These are phyloP conservation scores for Tauraco erythrolophus DNA, from an alignment of 2,113 vertebrate species.

Conservation along the genomic window DNA sequence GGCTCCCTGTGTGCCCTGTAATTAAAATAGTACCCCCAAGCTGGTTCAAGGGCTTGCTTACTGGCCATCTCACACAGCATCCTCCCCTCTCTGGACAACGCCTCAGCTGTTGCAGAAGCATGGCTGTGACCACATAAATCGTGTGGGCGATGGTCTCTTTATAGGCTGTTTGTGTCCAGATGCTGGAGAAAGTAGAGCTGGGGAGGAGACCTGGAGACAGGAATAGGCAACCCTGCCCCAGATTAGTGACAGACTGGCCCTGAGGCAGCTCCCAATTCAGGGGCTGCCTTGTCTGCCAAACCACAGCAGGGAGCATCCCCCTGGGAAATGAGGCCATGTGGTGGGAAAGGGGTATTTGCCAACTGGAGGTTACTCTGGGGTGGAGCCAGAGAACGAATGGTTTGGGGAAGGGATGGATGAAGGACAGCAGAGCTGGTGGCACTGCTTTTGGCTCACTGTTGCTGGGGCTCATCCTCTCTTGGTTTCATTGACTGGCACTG, in stretches of 20 bases:
- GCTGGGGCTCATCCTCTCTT: not conserved
- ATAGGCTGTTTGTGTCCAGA: not conserved
- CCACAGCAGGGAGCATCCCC: not conserved
- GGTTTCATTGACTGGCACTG: not conserved
- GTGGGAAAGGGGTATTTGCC: not conserved
- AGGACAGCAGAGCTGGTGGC: not conserved
- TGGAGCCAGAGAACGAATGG: not conserved
- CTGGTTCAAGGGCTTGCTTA: not conserved
- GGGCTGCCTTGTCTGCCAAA: not conserved
- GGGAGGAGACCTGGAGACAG: not conserved
- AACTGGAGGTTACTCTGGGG: fast-evolving
- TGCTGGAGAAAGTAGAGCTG: not conserved
- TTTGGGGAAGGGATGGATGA: not conserved
- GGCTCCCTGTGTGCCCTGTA: fast-evolving
- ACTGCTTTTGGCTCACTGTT: not conserved
- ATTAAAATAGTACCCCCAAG: fast-evolving
- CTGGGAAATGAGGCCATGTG: not conserved
- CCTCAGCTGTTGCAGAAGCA: not conserved
- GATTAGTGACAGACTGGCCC: not conserved
- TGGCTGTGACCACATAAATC: not conserved
- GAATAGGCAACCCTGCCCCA: not conserved
- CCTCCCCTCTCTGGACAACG: fast-evolving
- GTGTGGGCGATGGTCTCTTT: fast-evolving
- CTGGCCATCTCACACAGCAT: not conserved
- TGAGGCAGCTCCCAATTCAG: not conserved